Conservation (phyloP, 2,797 vertebrate species). For the Astyanax mexicanus region DNA sequence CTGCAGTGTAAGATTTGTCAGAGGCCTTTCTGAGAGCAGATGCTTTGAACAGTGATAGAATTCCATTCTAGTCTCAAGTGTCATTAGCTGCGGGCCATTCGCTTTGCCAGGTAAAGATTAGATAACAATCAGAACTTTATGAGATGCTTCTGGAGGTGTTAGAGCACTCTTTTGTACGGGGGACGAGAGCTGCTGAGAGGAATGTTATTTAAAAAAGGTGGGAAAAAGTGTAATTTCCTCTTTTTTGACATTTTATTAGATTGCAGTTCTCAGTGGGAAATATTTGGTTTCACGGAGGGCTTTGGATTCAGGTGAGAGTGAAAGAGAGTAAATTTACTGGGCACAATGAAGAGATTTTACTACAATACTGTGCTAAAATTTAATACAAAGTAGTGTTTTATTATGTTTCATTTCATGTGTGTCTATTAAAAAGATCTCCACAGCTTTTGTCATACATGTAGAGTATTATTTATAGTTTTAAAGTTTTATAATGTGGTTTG, state of each 20-base stretch:
- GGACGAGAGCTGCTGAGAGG: slow-evolving; percentile 56
- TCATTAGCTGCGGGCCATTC: slow-evolving; percentile 82
- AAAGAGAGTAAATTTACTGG: neutral
- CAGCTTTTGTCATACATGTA: too few relatives aligned
- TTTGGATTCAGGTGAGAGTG: neutral
- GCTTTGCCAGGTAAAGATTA: slow-evolving; percentile 83
- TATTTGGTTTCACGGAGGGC: slow-evolving; percentile 11
- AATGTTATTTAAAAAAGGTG: slow-evolving; percentile 8
- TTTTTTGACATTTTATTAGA: slow-evolving; percentile 61
- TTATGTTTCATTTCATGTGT: too few relatives aligned
- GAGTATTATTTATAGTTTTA: too few relatives aligned
- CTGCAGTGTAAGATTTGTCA: slow-evolving; percentile 63
- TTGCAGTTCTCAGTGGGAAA: slow-evolving; percentile 31
- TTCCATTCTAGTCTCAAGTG: slow-evolving; percentile 80
- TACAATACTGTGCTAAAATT: too few relatives aligned
- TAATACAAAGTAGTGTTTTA: too few relatives aligned
- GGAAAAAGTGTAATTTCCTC: slow-evolving; percentile 65
- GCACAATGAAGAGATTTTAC: neutral
- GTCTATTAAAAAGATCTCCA: too few relatives aligned
- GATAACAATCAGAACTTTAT: slow-evolving; percentile 84
- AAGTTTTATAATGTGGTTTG: too few relatives aligned
- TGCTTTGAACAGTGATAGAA: slow-evolving; percentile 78
- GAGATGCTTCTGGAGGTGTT: slow-evolving; percentile 77
- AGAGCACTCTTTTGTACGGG: slow-evolving; percentile 72
- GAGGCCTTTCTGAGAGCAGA: slow-evolving; percentile 74